These are phyloP conservation scores for Nematolebias whitei DNA, from an alignment of 2,113 vertebrate species.

Conservation along the genomic window DNA sequence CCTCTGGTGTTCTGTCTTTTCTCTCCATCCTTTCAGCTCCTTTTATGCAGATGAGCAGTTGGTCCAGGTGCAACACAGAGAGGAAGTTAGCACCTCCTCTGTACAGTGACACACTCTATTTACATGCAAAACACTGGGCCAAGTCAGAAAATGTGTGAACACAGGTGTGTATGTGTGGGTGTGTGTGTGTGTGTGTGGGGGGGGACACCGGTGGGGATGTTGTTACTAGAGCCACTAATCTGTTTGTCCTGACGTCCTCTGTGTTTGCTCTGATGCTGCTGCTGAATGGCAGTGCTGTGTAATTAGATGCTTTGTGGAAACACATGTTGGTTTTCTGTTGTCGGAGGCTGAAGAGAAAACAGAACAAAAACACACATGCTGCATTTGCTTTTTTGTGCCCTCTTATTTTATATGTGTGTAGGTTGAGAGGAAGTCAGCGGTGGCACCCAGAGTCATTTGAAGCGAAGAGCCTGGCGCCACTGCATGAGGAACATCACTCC, in stretches of 20 bases:
- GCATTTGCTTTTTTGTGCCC: constrained; percentile 58
- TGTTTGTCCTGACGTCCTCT: constrained; percentile 56
- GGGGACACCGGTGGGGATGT: constrained; percentile 29
- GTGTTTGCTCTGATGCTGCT: constrained; percentile 46
- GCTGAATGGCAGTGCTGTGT: constrained; percentile 41
- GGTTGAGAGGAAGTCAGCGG: constrained; percentile 70
- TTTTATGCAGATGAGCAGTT: constrained; percentile 68
- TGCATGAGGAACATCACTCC: constrained; percentile 73
- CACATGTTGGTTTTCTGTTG: constrained; percentile 45
- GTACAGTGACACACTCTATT: constrained; percentile 62
- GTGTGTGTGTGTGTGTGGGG: constrained; percentile 26
- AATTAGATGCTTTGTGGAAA: constrained; percentile 53
- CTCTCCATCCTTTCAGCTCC: constrained; percentile 17
- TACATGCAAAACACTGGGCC: constrained; percentile 74
- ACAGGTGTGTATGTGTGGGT: constrained; percentile 69
- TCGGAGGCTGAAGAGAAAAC: constrained; percentile 27
- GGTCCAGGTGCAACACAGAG: constrained; percentile 73
- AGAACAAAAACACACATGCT: constrained; percentile 36
- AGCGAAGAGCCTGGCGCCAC: constrained; percentile 74
- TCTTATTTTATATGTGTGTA: constrained; percentile 65
- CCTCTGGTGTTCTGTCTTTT: constrained; percentile 43
- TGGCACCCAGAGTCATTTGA: constrained; percentile 77
- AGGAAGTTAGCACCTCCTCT: constrained; percentile 75
- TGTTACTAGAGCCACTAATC: constrained; percentile 57
- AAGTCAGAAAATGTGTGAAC: constrained; percentile 65